A percentile compares a stretch with the other conserved stretches of the same genome.
These are phyloP conservation scores for Aphodius granarius DNA, from an alignment of 2,888 invertebrate species.

Conservation along the genomic window DNA sequence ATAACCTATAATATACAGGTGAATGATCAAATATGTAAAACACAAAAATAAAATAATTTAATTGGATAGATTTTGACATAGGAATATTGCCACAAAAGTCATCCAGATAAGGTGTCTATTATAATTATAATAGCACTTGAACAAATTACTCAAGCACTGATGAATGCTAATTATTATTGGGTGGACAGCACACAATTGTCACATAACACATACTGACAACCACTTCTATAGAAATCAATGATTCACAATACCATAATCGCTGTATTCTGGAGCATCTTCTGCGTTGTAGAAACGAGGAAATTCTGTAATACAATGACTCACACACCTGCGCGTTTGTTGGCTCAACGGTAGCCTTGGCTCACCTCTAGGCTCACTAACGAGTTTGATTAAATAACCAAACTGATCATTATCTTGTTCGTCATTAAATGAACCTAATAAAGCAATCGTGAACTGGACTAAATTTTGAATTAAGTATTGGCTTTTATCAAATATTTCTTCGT, in stretches of 20 bases:
- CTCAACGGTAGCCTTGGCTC: not conserved
- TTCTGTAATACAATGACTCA: not conserved
- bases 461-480: too few species aligned
- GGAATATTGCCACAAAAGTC: too few species aligned
- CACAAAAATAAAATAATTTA: too few species aligned
- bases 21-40: too few species aligned
- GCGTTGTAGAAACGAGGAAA: not conserved
- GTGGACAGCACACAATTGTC: not conserved
- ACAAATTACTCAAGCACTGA: not conserved
- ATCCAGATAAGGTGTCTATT: too few species aligned
- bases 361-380: too few species aligned
- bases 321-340: not conserved
- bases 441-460: not conserved
- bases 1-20: too few species aligned
- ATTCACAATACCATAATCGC: not conserved
- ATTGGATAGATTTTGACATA: too few species aligned
- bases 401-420: not conserved
- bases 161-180: too few species aligned
- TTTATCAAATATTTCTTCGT: not conserved
- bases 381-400: not conserved
- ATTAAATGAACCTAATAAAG: not conserved
- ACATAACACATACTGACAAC: too few species aligned
- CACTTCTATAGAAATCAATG: not conserved
- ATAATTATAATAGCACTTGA: too few species aligned
- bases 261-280: not conserved